Evolutionary conservation across 2,888 invertebrate species (phyloP), one percentile per base, ranked within the genome.

Genomic region (Mystacides longicornis): DNA sequence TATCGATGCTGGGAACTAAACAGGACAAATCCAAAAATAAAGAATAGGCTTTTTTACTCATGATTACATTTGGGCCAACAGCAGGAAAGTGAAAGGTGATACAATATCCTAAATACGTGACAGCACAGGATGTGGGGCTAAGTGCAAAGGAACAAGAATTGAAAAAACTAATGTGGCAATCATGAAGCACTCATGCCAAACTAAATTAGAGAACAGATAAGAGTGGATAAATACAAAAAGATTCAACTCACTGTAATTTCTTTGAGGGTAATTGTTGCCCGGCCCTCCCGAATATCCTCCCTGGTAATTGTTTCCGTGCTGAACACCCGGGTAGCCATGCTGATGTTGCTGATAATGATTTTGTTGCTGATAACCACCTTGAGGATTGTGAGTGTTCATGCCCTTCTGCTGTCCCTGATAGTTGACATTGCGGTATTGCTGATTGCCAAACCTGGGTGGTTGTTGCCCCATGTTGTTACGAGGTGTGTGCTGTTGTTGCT

Each of bases 351-450:
- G 78, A 51, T 79, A 76, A 69, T 76, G 78, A 21, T 75, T 77
- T 66, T 71, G 75, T 49, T 78, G 81, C 20, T 80, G 81, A 65
- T 80, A 79, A 20, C 78, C 77, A 46, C 79, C 76, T 59, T 69
- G 66, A 9, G 64, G 66, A 59, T 75, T 75, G 62, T 74, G 43
- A 31, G 52, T 53, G 51, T 59, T 59, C 22, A 55, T 75, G 68
- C 68, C 61, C 63, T 71, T 69, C 63, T 70, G 72, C 60, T 69
- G 64, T 58, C 69, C 73, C 58, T 71, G 74, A 57, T 77, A 62
- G 50, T 60, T 62, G 45, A 67, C 67, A 43, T 67, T 68, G 60
- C 64, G 66, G 37, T 49, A 53, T 37, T 64, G 61, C 31, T 58
- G 55, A 16, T 64, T 61, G 51, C 62, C 65, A 54, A 56, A 64